A percentile compares a stretch with the other conserved stretches of the same genome.
Conservation (phyloP, 2,113 vertebrate genomes). For the Gyps fulvus region DNA sequence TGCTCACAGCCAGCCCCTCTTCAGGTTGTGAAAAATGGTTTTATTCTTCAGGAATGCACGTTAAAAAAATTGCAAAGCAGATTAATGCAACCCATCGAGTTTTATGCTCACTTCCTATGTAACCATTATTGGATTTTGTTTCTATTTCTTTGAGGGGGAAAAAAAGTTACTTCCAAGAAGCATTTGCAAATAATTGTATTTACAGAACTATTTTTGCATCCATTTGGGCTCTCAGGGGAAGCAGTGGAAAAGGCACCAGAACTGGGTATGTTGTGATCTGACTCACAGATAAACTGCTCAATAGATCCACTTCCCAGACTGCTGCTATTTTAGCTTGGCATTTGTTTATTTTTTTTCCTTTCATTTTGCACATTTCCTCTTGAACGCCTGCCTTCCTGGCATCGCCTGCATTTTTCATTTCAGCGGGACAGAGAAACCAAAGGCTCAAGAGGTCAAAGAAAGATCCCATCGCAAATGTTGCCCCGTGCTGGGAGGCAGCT, state of each 20-base stretch:
- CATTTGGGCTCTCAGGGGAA: background rate
- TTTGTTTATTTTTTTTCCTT: background rate
- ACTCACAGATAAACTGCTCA: conserved; percentile 15
- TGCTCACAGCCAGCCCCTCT: background rate
- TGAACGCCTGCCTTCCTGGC: background rate
- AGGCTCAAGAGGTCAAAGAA: background rate
- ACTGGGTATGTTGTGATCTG: background rate
- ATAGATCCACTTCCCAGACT: background rate
- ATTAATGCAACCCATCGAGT: background rate
- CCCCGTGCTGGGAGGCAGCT: background rate
- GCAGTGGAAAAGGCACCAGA: background rate
- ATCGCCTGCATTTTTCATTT: background rate
- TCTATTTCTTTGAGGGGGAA: background rate
- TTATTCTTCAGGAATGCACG: background rate
- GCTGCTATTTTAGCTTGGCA: background rate
- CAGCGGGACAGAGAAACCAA: background rate
- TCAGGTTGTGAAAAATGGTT: background rate
- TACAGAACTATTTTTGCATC: background rate
- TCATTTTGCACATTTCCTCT: background rate
- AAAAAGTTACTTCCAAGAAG: background rate
- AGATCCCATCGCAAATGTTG: background rate
- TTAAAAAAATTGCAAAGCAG: background rate
- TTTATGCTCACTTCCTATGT: background rate
- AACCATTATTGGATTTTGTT: background rate
- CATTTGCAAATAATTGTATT: background rate